A percentile compares a stretch with the other conserved stretches of the same genome.
phyloP scores from a whole-genome alignment of 2,113 vertebrate species.

The Myotis davidii region DNA sequence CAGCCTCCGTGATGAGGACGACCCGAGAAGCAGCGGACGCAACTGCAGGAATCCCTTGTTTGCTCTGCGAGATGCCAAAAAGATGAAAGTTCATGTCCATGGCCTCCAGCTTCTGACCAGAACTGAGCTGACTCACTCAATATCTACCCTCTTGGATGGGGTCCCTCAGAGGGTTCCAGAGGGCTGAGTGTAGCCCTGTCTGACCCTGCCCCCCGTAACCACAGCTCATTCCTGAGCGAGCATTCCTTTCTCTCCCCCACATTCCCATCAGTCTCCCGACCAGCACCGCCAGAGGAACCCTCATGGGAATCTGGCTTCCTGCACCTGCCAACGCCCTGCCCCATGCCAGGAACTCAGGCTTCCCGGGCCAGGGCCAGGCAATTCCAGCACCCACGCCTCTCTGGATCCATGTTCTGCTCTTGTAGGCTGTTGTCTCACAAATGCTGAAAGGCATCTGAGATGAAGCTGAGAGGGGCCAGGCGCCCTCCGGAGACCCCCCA shows the following conservation, averaged over 20 bases:
- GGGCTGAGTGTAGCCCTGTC: background rate
- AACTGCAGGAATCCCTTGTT: background rate
- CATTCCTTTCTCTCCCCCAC: constrained; percentile 61
- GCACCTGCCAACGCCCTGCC: background rate
- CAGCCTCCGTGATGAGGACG: background rate
- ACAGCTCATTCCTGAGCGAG: background rate
- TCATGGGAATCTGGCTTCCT: background rate
- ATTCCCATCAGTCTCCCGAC: background rate
- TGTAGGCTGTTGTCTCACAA: background rate
- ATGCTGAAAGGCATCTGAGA: too few relatives aligned
- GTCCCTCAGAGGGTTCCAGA: background rate
- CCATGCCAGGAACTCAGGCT: background rate
- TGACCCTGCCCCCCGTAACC: constrained; percentile 22
- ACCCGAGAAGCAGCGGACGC: too few relatives aligned
- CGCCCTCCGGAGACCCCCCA: background rate
- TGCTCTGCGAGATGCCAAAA: background rate
- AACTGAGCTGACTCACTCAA: constrained; percentile 22
- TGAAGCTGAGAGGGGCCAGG: background rate
- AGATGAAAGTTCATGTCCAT: background rate
- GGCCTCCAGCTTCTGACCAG: background rate
- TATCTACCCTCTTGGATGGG: background rate
- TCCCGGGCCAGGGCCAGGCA: background rate
- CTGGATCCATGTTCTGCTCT: background rate
- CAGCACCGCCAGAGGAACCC: background rate
- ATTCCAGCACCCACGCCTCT: background rate